Conservation (phyloP, 2,888 invertebrate genomes). For the Lycocerus yunnanus region DNA sequence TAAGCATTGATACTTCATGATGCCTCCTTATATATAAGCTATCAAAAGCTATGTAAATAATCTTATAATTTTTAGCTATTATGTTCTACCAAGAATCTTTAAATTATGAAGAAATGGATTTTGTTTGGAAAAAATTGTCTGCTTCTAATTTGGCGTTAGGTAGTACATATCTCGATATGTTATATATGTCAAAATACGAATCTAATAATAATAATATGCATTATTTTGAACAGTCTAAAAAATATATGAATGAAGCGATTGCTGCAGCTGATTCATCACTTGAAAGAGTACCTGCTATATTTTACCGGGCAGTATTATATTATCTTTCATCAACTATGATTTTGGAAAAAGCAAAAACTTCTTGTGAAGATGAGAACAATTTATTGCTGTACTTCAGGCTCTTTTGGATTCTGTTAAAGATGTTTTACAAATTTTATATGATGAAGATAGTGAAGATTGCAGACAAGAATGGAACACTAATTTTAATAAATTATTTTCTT, state of each 20-base stretch:
- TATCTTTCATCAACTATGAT: background rate
- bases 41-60: background rate
- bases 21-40: too few relatives aligned
- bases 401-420: background rate
- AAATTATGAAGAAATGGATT: constrained; percentile 56
- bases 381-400: rapidly evolving
- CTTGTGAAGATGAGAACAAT: background rate
- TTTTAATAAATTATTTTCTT: too few relatives aligned
- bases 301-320: background rate
- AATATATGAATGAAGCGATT: background rate
- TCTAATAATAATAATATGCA: background rate
- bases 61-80: constrained; percentile 34
- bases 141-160: constrained; percentile 77
- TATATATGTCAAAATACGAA: background rate
- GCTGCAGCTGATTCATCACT: background rate
- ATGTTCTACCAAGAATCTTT: constrained; percentile 73
- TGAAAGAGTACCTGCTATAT: background rate
- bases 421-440: background rate
- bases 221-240: background rate
- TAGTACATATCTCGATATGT: background rate
- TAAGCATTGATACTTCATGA: too few relatives aligned
- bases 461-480: background rate
- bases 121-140: constrained; percentile 60
- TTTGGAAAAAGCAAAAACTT: background rate
- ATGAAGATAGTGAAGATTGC: background rate